Conservation (phyloP, 2,797 vertebrate species). For the Macropodus opercularis region DNA sequence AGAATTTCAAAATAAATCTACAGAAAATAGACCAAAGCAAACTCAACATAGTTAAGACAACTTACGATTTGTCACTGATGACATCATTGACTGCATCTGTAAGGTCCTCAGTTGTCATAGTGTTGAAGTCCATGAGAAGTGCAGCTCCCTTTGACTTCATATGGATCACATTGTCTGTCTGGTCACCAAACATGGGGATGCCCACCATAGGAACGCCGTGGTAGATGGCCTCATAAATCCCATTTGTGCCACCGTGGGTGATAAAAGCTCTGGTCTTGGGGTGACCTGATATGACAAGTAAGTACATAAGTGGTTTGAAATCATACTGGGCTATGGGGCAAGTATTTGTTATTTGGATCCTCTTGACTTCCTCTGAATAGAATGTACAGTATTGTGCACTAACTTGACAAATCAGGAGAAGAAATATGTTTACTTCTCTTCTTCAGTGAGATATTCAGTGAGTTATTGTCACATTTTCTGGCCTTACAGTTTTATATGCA, state of each 20-base stretch:
- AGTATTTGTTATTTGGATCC: no score
- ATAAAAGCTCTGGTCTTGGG: constrained; percentile 87
- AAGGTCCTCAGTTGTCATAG: constrained; percentile 74
- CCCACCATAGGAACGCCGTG: constrained; percentile 91
- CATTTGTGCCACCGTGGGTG: constrained; percentile 86
- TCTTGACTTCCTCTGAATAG: no score
- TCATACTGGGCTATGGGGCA: no score
- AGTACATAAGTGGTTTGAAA: no score
- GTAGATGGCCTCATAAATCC: constrained; percentile 94
- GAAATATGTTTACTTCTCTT: no score
- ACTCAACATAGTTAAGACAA: background rate
- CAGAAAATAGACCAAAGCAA: background rate
- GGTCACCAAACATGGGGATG: constrained; percentile 89
- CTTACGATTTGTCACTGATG: constrained; percentile 74
- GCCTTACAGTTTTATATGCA: no score
- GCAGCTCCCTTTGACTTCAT: constrained; percentile 87
- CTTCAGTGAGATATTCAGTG: no score
- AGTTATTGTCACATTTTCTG: no score
- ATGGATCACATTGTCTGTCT: constrained; percentile 87
- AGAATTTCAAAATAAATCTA: no score
- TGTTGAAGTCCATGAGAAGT: constrained; percentile 56
- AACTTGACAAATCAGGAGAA: no score
- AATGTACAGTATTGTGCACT: no score
- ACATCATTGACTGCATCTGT: constrained; percentile 78
- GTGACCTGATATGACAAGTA: constrained; percentile 84